These are phyloP conservation scores for Calidris pugnax DNA, from an alignment of 2,113 vertebrate genomes.

Conservation along the genomic window DNA sequence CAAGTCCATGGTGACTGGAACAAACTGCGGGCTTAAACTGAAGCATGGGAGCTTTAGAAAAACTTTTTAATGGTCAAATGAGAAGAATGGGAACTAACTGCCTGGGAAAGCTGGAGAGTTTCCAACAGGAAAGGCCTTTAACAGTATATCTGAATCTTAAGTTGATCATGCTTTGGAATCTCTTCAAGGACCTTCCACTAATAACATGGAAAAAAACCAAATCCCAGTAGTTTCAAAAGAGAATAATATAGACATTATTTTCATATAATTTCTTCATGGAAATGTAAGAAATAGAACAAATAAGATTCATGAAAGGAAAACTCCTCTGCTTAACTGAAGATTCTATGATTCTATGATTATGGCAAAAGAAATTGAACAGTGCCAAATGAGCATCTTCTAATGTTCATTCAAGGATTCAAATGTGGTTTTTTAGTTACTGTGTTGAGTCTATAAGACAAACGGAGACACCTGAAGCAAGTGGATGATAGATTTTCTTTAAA, in stretches of 20 bases:
- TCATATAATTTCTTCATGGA: not conserved
- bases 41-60: not conserved
- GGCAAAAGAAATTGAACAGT: not conserved
- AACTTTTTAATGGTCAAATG: not conserved
- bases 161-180: accelerated
- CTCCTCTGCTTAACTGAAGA: not conserved
- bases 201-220: not conserved
- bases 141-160: not conserved
- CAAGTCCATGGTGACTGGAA: not conserved
- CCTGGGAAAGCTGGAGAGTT: not conserved
- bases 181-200: not conserved
- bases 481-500: not conserved
- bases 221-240: not conserved
- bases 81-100: not conserved
- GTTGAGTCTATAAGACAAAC: not conserved
- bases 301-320: not conserved
- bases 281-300: not conserved
- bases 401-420: not conserved
- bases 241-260: not conserved
- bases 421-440: not conserved
- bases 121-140: not conserved
- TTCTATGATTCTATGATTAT: not conserved
- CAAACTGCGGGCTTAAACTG: not conserved
- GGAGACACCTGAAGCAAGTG: not conserved
- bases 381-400: not conserved